Evolutionary conservation across 1,140 invertebrate species (phyloP), one percentile per base, ranked within the genome.

Genomic region (Calephelis virginiensis): DNA sequence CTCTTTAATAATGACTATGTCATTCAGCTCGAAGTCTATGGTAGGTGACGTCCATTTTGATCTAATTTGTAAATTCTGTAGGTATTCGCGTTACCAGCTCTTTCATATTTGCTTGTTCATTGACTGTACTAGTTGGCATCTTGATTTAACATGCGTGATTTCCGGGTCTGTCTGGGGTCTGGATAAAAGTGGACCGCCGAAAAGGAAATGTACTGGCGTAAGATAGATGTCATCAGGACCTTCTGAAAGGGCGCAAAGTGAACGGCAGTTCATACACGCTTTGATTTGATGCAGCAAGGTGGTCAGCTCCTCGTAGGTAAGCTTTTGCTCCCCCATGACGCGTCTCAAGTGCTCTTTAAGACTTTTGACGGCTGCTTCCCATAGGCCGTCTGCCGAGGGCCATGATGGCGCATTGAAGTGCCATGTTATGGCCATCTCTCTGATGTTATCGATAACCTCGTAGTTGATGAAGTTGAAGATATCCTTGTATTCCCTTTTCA

Each of bases 61-160:
- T 48, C 9, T 48, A 48, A 10, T 48, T 12, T 12, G 6, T 48
- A 48, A 48, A 12, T 11, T 48, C 12, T 48, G 47, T 48, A 48
- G 47, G 12, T 48, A 48, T 48, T 48, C 1, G 2, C 9, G 47
- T 5, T 8, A 48, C 47, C 47, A 48, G 47, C 47, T 1, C 47
- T 12, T 48, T 10, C 60, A 45, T 43, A 61, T 43, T 61, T 61
- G 38, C 60, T 61, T 61, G 40, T 61, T 61, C 37, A 61, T 61
- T 5, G 38, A 61, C 3, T 61, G 60, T 40, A 61, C 59, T 38
- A 61, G 12, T 12, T 61, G 28, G 37, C 59, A 61, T 61, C 37
- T 61, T 40, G 8, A 10, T 40, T 0, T 61, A 38, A 61, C 8
- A 12, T 40, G 37, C n/a, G 17, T 61, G 59, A 40, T 38, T 11